phyloP scores from a whole-genome alignment of 2,797 vertebrate genomes.

The Lutjanus campechanus region DNA sequence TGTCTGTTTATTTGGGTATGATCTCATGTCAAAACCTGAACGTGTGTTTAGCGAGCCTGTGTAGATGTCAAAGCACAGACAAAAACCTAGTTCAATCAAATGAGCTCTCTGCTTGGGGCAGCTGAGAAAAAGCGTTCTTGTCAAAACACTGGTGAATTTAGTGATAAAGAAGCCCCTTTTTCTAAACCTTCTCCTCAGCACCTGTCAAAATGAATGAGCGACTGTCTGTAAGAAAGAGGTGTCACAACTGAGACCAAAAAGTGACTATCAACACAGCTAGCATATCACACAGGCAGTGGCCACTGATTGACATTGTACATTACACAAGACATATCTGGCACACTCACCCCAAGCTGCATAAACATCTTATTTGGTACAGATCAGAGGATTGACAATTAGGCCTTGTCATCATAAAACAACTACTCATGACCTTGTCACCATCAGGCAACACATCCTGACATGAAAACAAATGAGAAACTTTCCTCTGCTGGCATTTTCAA shows the following conservation, averaged over 20 bases:
- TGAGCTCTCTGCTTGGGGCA: constrained; percentile 58
- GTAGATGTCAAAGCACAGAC: constrained; percentile 47
- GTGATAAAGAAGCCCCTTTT: constrained; percentile 55
- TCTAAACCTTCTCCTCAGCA: constrained; percentile 62
- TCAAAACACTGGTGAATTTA: constrained; percentile 73
- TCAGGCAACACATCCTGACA: constrained; percentile 32
- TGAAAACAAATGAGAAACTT: constrained; percentile 35
- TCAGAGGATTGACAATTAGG: constrained; percentile 58
- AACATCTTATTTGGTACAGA: constrained; percentile 59
- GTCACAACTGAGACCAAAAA: constrained; percentile 70
- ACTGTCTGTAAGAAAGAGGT: constrained; percentile 54
- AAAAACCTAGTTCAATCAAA: constrained; percentile 56
- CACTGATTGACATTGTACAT: constrained; percentile 72
- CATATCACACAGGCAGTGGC: constrained; percentile 54
- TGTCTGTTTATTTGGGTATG: constrained; percentile 24
- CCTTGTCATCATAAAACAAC: constrained; percentile 61
- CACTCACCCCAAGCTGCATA: constrained; percentile 43
- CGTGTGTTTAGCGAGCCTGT: constrained; percentile 21
- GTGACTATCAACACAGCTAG: constrained; percentile 63
- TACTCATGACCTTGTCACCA: constrained; percentile 60
- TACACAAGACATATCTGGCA: constrained; percentile 44
- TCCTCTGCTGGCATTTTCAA: constrained; percentile 39
- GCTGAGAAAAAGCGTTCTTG: constrained; percentile 60
- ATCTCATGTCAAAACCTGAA: constrained; percentile 47
- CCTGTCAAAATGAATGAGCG: constrained; percentile 76